Evolutionary conservation across 2,113 vertebrate species (phyloP).

Genomic region (Heterotilapia buettikoferi): DNA sequence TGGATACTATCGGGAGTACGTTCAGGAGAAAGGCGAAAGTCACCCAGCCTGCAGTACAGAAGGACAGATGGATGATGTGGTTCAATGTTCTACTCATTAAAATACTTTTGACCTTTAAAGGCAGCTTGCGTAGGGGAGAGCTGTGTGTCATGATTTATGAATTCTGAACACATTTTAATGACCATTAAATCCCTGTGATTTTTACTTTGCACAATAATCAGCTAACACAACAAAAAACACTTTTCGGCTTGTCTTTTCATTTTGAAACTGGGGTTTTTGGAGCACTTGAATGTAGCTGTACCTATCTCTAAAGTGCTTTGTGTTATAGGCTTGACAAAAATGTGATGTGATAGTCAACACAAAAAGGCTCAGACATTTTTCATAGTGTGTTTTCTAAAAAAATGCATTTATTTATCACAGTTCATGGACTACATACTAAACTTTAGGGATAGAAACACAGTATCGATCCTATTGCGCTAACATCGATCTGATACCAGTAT

Average conservation of each 20-base stretch:
- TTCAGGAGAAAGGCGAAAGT: not conserved
- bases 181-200: not conserved
- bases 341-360: not conserved
- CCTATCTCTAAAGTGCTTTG: not conserved
- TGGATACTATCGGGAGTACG: not conserved
- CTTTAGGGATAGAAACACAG: not conserved
- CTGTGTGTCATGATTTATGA: not conserved
- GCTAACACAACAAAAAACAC: not conserved
- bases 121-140: not conserved
- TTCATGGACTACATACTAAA: not conserved
- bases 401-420: not conserved
- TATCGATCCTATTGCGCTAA: rapidly evolving
- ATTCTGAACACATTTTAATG: not conserved
- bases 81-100: not conserved
- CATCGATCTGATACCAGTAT: not conserved
- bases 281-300: not conserved
- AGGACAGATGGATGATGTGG: not conserved
- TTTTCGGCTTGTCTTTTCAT: not conserved
- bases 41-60: not conserved
- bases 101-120: not conserved
- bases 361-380: not conserved
- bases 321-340: not conserved
- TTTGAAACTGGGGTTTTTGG: not conserved
- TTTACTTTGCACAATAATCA: not conserved
- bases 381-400: not conserved